Evolutionary conservation across 2,888 invertebrate genomes (phyloP).

Genomic region (Leptopterna dolabrata): DNA sequence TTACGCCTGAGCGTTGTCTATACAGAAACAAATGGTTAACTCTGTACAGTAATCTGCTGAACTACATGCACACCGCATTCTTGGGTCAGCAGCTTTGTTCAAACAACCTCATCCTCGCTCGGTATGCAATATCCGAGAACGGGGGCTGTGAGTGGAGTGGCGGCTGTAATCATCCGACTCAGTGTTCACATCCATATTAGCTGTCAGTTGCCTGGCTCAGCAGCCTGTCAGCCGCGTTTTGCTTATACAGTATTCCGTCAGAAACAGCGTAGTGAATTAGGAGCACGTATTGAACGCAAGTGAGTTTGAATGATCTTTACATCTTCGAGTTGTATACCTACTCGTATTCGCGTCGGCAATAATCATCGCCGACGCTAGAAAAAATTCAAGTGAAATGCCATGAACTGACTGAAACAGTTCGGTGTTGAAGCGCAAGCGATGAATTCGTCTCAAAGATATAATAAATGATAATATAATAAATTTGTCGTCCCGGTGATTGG

Average conservation of each 20-base stretch:
- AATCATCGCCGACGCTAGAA: too few species aligned
- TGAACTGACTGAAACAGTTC: too few species aligned
- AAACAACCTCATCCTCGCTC: not conserved
- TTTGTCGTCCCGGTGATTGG: too few species aligned
- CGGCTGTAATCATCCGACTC: not conserved
- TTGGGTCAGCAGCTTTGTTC: not conserved
- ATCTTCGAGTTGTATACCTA: not conserved
- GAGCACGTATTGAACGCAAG: not conserved
- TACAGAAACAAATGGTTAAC: too few species aligned
- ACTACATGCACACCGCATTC: too few species aligned
- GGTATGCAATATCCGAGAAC: not conserved
- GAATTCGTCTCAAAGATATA: too few species aligned
- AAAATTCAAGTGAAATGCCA: too few species aligned
- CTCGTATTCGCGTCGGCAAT: too few species aligned
- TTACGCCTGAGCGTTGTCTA: too few species aligned
- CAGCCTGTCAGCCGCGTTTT: not conserved
- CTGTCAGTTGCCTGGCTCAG: not conserved
- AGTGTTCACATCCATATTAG: not conserved
- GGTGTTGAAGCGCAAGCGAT: too few species aligned
- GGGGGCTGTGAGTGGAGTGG: not conserved
- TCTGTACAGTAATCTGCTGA: too few species aligned
- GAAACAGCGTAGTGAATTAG: not conserved
- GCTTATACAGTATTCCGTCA: not conserved
- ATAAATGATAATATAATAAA: too few species aligned
- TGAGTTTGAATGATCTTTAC: not conserved